Evolutionary conservation across 2,113 vertebrate species (phyloP).

Genomic region (Gopherus evgoodei): DNA sequence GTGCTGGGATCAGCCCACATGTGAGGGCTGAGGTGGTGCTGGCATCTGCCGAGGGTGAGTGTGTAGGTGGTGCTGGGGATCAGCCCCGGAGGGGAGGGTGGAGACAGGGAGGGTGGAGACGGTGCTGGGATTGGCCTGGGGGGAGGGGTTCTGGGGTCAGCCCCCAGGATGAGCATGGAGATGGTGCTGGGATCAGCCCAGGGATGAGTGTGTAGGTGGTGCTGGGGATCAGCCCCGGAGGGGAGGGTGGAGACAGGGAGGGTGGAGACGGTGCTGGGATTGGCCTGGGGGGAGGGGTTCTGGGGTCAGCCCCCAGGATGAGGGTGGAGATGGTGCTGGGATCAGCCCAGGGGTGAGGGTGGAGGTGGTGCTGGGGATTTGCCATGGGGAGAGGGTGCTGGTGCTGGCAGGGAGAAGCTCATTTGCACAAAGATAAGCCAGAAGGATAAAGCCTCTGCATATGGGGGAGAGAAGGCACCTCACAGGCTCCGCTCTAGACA

Average conservation of each 20-base stretch:
- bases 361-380: background rate
- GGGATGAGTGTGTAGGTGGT: background rate
- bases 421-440: conserved; percentile 77
- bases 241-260: background rate
- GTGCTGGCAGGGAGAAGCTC: conserved; percentile 55
- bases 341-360: background rate
- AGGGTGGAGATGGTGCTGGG: background rate
- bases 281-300: background rate
- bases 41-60: background rate
- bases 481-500: conserved; percentile 66
- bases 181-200: background rate
- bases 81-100: background rate
- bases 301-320: too few relatives aligned
- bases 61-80: background rate
- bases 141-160: background rate
- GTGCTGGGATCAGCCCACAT: background rate
- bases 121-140: background rate
- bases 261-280: background rate
- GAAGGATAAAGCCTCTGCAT: conserved; percentile 70
- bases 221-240: background rate
- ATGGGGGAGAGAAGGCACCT: conserved; percentile 17
- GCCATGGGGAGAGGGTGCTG: background rate
- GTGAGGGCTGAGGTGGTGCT: background rate
- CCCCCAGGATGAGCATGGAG: background rate
- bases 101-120: too few relatives aligned